Conservation (phyloP, 2,797 vertebrate genomes). For the Tokudaia tokunoshimensis region DNA sequence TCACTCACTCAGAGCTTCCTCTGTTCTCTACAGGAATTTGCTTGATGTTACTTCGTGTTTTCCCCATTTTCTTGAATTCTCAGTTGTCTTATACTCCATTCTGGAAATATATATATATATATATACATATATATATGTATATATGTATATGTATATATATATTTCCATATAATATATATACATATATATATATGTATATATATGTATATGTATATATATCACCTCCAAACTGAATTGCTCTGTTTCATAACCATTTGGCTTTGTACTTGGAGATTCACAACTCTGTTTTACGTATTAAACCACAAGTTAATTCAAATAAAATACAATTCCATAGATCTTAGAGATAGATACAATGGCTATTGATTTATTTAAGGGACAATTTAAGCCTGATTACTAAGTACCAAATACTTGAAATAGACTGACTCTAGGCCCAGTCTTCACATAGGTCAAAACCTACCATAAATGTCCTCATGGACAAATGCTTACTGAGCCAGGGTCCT, state of each 20-base stretch:
- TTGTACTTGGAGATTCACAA: background rate
- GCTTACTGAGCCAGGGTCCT: background rate
- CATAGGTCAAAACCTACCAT: background rate
- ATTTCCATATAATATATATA: too few species aligned
- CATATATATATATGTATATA: too few species aligned
- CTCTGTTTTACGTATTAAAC: constrained; percentile 35
- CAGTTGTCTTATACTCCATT: background rate
- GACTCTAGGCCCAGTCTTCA: background rate
- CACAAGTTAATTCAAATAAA: constrained; percentile 15
- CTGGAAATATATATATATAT: too few species aligned
- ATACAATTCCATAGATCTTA: background rate
- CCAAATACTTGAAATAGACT: constrained; percentile 27
- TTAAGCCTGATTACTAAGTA: background rate
- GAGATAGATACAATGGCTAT: background rate
- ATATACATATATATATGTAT: too few species aligned
- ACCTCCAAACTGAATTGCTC: background rate
- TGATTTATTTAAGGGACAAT: constrained; percentile 41
- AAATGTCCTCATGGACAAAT: background rate
- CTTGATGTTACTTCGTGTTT: background rate
- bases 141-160: too few species aligned
- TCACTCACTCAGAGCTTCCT: background rate
- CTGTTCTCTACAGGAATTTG: background rate
- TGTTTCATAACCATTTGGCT: background rate
- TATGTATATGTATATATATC: too few species aligned
- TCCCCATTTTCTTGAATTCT: background rate